These are phyloP conservation scores for Lepidonotus clava DNA, from an alignment of 2,888 invertebrate species.

Conservation along the genomic window DNA sequence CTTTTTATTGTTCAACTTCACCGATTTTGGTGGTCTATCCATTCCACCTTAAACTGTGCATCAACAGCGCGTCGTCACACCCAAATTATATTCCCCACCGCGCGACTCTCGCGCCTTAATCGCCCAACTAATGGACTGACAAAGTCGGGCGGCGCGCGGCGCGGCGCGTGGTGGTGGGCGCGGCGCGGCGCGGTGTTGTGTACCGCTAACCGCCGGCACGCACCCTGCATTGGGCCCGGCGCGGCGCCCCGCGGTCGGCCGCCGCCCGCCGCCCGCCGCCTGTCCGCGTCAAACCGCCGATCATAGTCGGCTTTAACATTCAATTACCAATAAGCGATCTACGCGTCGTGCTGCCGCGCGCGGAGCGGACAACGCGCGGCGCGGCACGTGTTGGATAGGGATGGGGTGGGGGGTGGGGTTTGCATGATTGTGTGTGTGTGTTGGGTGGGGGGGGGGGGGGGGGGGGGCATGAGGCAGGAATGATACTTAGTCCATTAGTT, in stretches of 20 bases:
- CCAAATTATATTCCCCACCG: neutral
- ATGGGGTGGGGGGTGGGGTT: neutral
- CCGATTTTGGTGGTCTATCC: no score
- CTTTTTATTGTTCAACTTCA: no score
- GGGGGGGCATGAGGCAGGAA: neutral
- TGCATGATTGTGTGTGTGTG: neutral
- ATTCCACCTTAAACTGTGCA: neutral
- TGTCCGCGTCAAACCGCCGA: neutral
- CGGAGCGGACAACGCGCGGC: no score
- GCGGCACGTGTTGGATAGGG: neutral
- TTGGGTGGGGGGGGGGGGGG: neutral
- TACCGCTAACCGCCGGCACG: neutral
- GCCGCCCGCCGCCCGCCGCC: neutral
- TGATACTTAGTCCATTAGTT: no score
- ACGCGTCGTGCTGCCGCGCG: neutral
- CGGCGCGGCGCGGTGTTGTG: neutral
- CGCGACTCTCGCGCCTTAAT: neutral
- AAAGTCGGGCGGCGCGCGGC: neutral
- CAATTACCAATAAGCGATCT: constrained; percentile 7
- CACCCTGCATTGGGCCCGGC: neutral
- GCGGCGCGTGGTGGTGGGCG: neutral
- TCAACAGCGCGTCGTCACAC: neutral
- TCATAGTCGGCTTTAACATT: neutral
- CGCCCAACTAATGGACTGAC: constrained; percentile 18
- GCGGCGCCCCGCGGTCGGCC: neutral